phyloP scores from a whole-genome alignment of 2,888 invertebrate genomes.

The Digitonthophagus gazella region DNA sequence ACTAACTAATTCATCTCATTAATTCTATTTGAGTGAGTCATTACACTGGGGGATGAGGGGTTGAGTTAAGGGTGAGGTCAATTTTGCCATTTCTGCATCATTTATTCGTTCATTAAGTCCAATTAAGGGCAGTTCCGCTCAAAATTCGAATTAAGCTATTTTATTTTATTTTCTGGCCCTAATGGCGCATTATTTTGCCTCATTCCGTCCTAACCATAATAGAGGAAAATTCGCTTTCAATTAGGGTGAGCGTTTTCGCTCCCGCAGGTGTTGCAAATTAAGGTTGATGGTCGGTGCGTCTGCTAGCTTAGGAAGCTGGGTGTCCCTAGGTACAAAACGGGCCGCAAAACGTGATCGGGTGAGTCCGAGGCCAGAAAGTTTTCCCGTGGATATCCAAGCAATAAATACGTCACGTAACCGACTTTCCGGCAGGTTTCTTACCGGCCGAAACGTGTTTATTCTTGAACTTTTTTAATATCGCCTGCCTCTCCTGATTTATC shows the following conservation, averaged over 20 bases:
- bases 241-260: neutral
- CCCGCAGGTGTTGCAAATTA: neutral
- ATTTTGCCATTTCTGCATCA: neutral
- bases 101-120: neutral
- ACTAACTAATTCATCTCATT: neutral
- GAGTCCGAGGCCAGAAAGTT: neutral
- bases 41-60: neutral
- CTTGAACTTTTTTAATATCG: constrained; percentile 17
- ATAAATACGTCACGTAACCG: constrained; percentile 12
- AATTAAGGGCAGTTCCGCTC: neutral
- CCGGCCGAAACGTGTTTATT: constrained; percentile 15
- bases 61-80: neutral
- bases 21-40: neutral
- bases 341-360: neutral
- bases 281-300: neutral
- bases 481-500: constrained; percentile 7
- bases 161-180: neutral
- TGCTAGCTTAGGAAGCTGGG: neutral
- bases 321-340: neutral
- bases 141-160: neutral
- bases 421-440: constrained; percentile 12
- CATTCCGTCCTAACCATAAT: neutral
- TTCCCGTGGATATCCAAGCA: constrained; percentile 1
- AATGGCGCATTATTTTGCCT: neutral
- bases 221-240: neutral